Conservation (phyloP, 2,888 invertebrate genomes). For the Caenorhabditis sp. region DNA sequence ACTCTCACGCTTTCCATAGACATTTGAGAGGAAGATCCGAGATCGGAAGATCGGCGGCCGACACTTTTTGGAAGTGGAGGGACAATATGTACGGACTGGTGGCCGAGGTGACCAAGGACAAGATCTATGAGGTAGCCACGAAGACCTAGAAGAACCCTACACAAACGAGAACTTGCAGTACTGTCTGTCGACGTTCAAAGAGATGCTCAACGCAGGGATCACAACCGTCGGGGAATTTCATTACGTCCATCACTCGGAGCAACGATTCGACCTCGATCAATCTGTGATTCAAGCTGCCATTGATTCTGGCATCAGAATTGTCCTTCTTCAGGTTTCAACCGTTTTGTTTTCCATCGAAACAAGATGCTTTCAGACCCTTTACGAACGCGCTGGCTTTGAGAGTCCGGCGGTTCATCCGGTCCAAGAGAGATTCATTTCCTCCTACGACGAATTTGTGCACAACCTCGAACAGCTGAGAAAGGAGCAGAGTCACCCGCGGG, state of each 20-base stretch:
- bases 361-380: slow-evolving; percentile 71
- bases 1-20: slow-evolving; percentile 78
- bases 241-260: slow-evolving; percentile 76
- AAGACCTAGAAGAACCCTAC: too few species aligned
- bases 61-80: slow-evolving; percentile 78
- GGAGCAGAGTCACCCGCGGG: slow-evolving; percentile 23
- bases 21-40: slow-evolving; percentile 71
- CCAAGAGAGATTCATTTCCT: slow-evolving; percentile 68
- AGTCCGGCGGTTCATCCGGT: slow-evolving; percentile 63
- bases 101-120: slow-evolving; percentile 67
- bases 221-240: slow-evolving; percentile 79
- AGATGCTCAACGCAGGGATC: slow-evolving; percentile 77
- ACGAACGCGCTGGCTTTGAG: slow-evolving; percentile 74
- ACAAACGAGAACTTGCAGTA: too few species aligned
- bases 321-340: slow-evolving; percentile 70
- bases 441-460: slow-evolving; percentile 66
- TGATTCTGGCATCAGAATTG: slow-evolving; percentile 75
- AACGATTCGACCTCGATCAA: slow-evolving; percentile 71
- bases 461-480: slow-evolving; percentile 59
- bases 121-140: slow-evolving; percentile 68
- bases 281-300: slow-evolving; percentile 75
- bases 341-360: too few species aligned
- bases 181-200: slow-evolving; percentile 73
- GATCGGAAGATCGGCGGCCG: slow-evolving; percentile 69
- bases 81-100: slow-evolving; percentile 78